Evolutionary conservation across 64 coral and sea anemone species (phyloP).

Genomic region (Montipora sp.): DNA sequence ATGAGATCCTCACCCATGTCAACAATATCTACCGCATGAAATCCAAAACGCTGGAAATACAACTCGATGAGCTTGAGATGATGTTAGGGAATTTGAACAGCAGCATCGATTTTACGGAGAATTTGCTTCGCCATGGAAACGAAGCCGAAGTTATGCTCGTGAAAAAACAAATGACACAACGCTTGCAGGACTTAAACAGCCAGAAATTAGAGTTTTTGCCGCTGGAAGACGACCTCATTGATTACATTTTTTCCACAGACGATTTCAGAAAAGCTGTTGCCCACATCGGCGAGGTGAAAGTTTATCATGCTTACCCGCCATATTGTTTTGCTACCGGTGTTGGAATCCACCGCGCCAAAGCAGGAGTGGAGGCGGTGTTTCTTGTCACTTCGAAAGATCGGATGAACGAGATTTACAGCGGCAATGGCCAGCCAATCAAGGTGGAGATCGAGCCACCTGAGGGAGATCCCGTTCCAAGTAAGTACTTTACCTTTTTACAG

Average conservation of each 20-base stretch:
- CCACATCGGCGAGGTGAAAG: slow-evolving; percentile 74
- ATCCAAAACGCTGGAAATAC: slow-evolving; percentile 85
- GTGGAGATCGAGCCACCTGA: slow-evolving; percentile 81
- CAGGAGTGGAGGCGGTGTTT: slow-evolving; percentile 92
- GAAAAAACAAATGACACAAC: slow-evolving; percentile 92
- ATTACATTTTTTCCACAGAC: slow-evolving; percentile 85
- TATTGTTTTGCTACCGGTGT: slow-evolving; percentile 88
- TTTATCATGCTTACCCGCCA: slow-evolving; percentile 82
- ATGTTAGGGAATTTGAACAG: slow-evolving; percentile 89
- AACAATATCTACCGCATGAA: slow-evolving; percentile 91
- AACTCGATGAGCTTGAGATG: slow-evolving; percentile 67
- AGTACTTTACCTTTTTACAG: background rate
- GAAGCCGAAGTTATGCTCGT: slow-evolving; percentile 97
- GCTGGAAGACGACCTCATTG: slow-evolving; percentile 91
- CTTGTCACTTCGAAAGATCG: slow-evolving; percentile 89
- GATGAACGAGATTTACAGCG: slow-evolving; percentile 85
- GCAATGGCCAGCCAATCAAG: slow-evolving; percentile 75
- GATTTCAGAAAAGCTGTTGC: slow-evolving; percentile 89
- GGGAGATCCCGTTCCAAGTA: slow-evolving; percentile 76
- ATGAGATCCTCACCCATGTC: slow-evolving; percentile 82
- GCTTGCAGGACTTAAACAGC: slow-evolving; percentile 83
- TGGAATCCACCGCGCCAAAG: slow-evolving; percentile 89
- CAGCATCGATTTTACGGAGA: slow-evolving; percentile 95
- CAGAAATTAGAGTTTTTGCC: slow-evolving; percentile 78
- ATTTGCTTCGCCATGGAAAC: slow-evolving; percentile 87